Base-by-base conservation (phyloP, 2,888 invertebrate genomes). In the Epinotia bilunana region DNA sequence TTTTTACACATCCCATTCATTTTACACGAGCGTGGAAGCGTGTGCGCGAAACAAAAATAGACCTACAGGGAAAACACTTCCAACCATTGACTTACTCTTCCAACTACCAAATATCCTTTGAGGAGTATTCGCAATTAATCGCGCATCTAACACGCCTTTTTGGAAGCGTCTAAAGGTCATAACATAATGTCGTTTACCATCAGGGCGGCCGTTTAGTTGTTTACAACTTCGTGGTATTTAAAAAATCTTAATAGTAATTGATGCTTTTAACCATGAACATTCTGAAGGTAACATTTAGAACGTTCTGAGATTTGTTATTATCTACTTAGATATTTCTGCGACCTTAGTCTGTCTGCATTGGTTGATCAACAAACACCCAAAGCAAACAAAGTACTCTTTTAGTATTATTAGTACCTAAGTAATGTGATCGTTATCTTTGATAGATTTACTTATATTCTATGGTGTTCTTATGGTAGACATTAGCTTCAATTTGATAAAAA, bases 351-450 rank as follows among this genome's bases (percentile, higher is more conserved):
- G 49, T 49, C 49, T 49, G 49, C 16, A 49, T 49, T 49, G 53
- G n/a, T 5, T 53, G 7, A 57, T 57, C 57, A 57, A 57, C 57
- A 57, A 57, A 57, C 57, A 57, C 18, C 57, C 57, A n/a, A 53
- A 6, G 57, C 20, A 57, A 9, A 3, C 12, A 57, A 18, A 55
- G 3, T 53, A n/a, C 20, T 12, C 20, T 20, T 57, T 57, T 57
- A 20, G 20, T 57, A 57, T 57, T 57, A 57, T n/a, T 33, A 33
- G 61, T 61, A 39, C 9, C 39, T 9, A 28, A 61, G n/a, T 61
- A 33, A 61, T 6, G n/a, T 61, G 33, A 61, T 61, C 61, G 61
- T 61, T 61, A 61, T 61, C 61, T 33, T 28, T 16, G 33, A n/a
- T 33, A 33, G 13, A 33, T 61, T 28, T 33, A 28, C 33, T 16